Evolutionary conservation across 23 tunicate species (phyloP), one percentile per base, ranked within the genome.

Genomic region (Styela clava): DNA sequence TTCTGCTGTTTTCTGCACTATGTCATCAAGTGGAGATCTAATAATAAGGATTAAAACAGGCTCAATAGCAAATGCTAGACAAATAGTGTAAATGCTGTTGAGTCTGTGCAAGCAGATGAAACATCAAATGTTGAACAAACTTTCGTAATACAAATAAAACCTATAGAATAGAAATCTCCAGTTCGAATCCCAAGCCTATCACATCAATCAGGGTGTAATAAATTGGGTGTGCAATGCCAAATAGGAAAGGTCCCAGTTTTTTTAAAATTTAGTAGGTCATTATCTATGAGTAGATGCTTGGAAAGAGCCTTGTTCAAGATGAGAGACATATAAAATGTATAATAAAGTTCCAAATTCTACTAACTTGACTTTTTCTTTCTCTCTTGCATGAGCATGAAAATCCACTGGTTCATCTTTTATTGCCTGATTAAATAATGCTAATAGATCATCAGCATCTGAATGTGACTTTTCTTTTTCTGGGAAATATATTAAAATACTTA

Each of bases 11-110:
- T 80, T 74, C 23, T 80, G 74, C 2, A 81, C 65, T 24, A 85
- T 83, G 25, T 79, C 89, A 24, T 85, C 83, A 61, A 79, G 79
- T 24, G 89, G 89, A 74, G 74, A 76, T 65, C 88, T 84, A 63
- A 21, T 24, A 30, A 82, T 20, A 64, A 44, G 16, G 52, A 25
- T 33, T 2, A 3, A 28, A 70, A 28, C 3, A 24, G 30, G 22
- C 2, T 35, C 3, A 28, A 2, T 22, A 16, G 23, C 23, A 18
- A 18, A 61, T 20, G 20, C 63, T 61, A 61, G 20, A 18, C 20
- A 18, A 19, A 18, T 18, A 61, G 20, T 20, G 20, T 19, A 18
- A 61, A 19, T 61, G 20, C 63, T n/a, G n/a, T n/a, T n/a, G n/a
- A n/a, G n/a, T n/a, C n/a, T n/a, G n/a, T n/a, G n/a, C n/a, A n/a